Evolutionary conservation across 1,140 invertebrate species (phyloP).

Genomic region (Venturia canescens): DNA sequence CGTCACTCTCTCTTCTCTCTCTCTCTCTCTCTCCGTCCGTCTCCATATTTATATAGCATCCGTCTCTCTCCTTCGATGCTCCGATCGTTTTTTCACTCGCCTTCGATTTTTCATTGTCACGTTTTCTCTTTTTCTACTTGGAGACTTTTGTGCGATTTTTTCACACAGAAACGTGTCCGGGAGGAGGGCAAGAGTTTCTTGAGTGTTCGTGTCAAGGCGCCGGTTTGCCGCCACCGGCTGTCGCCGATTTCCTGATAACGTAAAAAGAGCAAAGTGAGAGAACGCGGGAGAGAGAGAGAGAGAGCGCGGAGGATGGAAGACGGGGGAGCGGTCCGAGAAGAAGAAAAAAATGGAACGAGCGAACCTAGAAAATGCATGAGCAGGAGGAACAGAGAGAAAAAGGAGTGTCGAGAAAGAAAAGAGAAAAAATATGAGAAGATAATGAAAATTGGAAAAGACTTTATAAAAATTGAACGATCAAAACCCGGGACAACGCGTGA

Average conservation of each 20-base stretch:
- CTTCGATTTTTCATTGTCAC: not conserved
- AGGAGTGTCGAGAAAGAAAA: too few species aligned
- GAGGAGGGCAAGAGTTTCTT: not conserved
- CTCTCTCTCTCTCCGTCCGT: slow-evolving; percentile 4
- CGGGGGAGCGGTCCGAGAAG: not conserved
- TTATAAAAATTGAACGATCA: too few species aligned
- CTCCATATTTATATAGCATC: not conserved
- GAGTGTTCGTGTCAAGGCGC: slow-evolving; percentile 43
- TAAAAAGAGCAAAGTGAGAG: slow-evolving; percentile 43
- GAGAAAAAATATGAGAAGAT: too few species aligned
- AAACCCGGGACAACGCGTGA: not conserved
- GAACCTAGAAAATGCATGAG: too few species aligned
- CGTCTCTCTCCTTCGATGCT: not conserved
- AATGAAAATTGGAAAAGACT: too few species aligned
- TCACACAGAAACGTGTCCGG: slow-evolving; percentile 6
- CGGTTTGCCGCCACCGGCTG: slow-evolving; percentile 45
- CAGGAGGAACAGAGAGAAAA: too few species aligned
- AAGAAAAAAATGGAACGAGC: too few species aligned
- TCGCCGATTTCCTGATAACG: slow-evolving; percentile 30
- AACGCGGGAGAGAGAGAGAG: slow-evolving; percentile 43
- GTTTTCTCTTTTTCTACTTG: not conserved
- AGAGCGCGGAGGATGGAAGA: slow-evolving; percentile 36
- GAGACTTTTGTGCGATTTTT: not conserved
- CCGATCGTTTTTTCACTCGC: not conserved
- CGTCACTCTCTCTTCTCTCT: slow-evolving; percentile 41